Evolutionary conservation across 2,888 invertebrate species (phyloP).

Genomic region (Ceraclea dissimilis): DNA sequence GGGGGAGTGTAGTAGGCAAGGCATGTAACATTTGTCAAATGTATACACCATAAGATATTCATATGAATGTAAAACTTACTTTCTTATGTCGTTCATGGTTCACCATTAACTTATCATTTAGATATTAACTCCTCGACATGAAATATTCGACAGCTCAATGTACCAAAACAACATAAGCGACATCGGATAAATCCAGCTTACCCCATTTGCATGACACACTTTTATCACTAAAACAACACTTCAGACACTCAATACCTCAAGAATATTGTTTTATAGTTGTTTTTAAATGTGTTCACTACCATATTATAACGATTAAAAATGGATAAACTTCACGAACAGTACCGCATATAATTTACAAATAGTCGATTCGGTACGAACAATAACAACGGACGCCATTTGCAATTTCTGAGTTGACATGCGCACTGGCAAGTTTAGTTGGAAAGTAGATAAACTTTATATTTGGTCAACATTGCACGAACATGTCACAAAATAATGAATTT

Average conservation of each 20-base stretch:
- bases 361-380: conserved; percentile 88
- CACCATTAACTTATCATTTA: neutral
- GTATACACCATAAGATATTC: conserved; percentile 25
- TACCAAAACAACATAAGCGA: conserved; percentile 51
- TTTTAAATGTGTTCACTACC: conserved; percentile 46
- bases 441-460: conserved; percentile 12
- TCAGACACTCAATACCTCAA: conserved; percentile 48
- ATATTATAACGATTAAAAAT: conserved; percentile 47
- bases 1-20: conserved; percentile 48
- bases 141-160: conserved; percentile 29
- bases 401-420: conserved; percentile 79
- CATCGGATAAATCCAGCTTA: conserved; percentile 56
- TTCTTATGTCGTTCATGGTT: neutral
- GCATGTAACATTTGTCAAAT: conserved; percentile 50
- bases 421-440: conserved; percentile 36
- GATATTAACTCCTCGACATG: neutral
- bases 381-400: conserved; percentile 99
- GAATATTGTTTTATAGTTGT: conserved; percentile 45
- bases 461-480: conserved; percentile 30
- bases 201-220: conserved; percentile 71
- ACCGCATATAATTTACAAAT: conserved; percentile 62
- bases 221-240: conserved; percentile 48
- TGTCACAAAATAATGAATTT: too few relatives aligned
- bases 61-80: neutral
- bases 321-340: conserved; percentile 57